A percentile compares a stretch with the other conserved stretches of the same genome.
Conservation (phyloP, 2,888 invertebrate species). For the Oscheius sp. region DNA sequence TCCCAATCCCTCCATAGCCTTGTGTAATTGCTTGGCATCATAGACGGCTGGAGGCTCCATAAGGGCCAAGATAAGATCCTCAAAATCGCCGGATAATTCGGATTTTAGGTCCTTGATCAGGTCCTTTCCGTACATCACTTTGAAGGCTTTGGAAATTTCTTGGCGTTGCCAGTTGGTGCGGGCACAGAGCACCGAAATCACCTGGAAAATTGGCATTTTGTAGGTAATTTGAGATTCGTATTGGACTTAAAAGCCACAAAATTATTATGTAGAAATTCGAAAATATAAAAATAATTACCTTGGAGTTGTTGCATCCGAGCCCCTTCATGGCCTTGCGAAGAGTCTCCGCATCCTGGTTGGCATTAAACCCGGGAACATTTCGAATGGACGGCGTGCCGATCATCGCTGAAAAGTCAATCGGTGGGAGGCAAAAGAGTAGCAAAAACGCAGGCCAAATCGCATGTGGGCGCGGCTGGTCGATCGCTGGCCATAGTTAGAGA, state of each 20-base stretch:
- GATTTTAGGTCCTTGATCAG: constrained; percentile 62
- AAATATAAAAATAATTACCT: constrained; percentile 33
- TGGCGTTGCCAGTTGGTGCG: constrained; percentile 86
- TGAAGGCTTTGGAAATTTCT: constrained; percentile 81
- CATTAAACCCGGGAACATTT: constrained; percentile 63
- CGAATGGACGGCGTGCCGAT: constrained; percentile 58
- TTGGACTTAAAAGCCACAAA: no score
- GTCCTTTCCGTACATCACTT: constrained; percentile 83
- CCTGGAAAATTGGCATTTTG: constrained; percentile 61
- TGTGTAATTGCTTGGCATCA: constrained; percentile 72
- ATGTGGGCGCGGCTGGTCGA: not conserved
- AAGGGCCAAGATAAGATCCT: constrained; percentile 67
- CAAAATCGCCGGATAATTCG: constrained; percentile 69
- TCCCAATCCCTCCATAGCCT: constrained; percentile 78
- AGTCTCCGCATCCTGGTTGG: constrained; percentile 63
- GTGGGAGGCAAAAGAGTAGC: not conserved
- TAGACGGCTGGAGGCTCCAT: constrained; percentile 70
- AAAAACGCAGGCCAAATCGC: no score
- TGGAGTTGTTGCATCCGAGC: constrained; percentile 66
- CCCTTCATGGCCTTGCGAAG: constrained; percentile 70
- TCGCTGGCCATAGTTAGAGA: no score
- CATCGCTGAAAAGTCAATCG: constrained; percentile 39
- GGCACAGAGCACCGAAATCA: constrained; percentile 77
- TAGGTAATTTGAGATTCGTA: no score
- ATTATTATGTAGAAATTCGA: no score